Evolutionary conservation across 2,113 vertebrate species (phyloP).

Genomic region (Smithornis capensis): DNA sequence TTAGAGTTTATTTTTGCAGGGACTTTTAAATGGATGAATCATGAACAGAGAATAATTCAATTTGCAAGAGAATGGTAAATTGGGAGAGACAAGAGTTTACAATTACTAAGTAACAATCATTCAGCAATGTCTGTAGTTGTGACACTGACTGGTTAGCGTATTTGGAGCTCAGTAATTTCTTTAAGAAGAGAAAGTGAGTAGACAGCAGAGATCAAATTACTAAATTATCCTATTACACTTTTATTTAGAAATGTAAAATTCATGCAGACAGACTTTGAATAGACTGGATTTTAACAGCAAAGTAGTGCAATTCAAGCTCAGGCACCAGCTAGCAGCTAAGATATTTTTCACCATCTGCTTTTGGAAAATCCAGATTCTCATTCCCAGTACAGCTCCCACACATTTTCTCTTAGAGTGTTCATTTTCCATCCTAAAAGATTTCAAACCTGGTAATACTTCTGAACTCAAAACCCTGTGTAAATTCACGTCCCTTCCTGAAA

Average conservation of each 20-base stretch:
- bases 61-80: background rate
- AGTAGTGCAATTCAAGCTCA: conserved; percentile 23
- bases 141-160: background rate
- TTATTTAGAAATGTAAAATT: conserved; percentile 55
- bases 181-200: conserved; percentile 6
- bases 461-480: background rate
- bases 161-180: conserved; percentile 23
- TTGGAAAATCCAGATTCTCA: conserved; percentile 52
- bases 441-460: conserved; percentile 30
- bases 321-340: conserved; percentile 37
- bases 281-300: conserved; percentile 50
- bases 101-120: background rate
- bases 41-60: background rate
- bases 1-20: background rate
- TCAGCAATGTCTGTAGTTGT: background rate
- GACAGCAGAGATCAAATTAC: conserved; percentile 37
- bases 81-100: conserved; percentile 11
- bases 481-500: background rate
- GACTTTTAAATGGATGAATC: background rate
- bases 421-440: background rate
- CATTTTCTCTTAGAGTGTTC: conserved; percentile 10
- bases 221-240: conserved; percentile 53
- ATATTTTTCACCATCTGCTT: conserved; percentile 61
- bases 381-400: conserved; percentile 30
- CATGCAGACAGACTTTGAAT: conserved; percentile 48